Evolutionary conservation across 2,888 invertebrate species (phyloP).

Genomic region (Chrysolina americana): DNA sequence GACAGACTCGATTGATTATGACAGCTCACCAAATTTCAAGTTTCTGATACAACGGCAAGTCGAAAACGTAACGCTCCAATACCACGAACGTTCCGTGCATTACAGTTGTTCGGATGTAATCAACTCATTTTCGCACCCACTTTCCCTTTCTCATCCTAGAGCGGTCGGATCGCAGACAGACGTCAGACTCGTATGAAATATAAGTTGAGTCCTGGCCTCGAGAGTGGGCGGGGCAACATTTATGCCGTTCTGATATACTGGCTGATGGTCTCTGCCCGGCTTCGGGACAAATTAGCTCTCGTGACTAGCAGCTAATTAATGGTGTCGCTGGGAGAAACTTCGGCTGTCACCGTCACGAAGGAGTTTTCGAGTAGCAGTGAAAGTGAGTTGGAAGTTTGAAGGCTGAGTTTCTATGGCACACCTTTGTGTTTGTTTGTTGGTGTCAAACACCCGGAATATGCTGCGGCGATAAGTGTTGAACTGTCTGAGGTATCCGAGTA

Average conservation of each 20-base stretch:
- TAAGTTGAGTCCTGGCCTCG: conserved; percentile 17
- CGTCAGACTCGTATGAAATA: conserved; percentile 15
- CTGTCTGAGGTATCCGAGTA: not conserved
- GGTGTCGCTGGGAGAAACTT: conserved; percentile 12
- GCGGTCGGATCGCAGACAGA: conserved; percentile 12
- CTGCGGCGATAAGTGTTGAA: not conserved
- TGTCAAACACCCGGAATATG: not conserved
- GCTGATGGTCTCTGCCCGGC: conserved; percentile 19
- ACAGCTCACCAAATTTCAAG: too few species aligned
- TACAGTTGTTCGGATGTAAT: not conserved
- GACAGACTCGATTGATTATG: too few species aligned
- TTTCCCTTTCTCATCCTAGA: not conserved
- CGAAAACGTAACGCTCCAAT: not conserved
- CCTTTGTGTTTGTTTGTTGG: not conserved
- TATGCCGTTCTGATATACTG: conserved; percentile 15
- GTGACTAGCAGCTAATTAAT: conserved; percentile 3
- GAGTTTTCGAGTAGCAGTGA: not conserved
- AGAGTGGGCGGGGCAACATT: not conserved
- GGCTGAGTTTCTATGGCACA: not conserved
- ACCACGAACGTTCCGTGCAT: not conserved
- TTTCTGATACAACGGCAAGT: too few species aligned
- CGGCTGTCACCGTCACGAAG: conserved; percentile 5
- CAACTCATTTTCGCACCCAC: not conserved
- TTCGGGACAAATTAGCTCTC: conserved; percentile 13
- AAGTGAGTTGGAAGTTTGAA: not conserved